Evolutionary conservation across 1,140 invertebrate genomes (phyloP).

Genomic region (Drosophila prosaltans): DNA sequence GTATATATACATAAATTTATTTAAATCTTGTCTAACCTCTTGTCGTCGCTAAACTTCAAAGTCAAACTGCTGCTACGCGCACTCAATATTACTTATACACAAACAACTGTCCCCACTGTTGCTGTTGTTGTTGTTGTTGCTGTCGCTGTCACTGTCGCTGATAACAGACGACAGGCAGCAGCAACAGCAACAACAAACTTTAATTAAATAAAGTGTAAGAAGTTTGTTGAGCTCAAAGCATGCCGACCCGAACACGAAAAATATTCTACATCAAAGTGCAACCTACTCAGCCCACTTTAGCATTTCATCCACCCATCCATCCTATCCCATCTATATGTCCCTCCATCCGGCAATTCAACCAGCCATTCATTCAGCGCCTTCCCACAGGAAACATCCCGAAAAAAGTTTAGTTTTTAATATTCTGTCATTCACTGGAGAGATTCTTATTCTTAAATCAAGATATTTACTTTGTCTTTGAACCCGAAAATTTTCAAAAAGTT

Average conservation of each 20-base stretch:
- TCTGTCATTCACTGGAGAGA: constrained; percentile 34
- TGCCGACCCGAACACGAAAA: constrained; percentile 26
- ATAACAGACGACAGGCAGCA: constrained; percentile 52
- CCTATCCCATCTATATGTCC: not conserved
- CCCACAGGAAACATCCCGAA: constrained; percentile 9
- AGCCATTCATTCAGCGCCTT: constrained; percentile 6
- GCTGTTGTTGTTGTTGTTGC: constrained; percentile 7
- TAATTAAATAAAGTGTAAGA: constrained; percentile 80
- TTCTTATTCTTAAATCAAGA: constrained; percentile 63
- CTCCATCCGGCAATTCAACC: constrained; percentile 5
- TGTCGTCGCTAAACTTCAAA: constrained; percentile 47
- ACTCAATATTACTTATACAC: constrained; percentile 46
- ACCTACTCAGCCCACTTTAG: constrained; percentile 3
- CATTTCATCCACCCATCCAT: too few relatives aligned
- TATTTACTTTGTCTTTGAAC: constrained; percentile 58
- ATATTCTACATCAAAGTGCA: constrained; percentile 19
- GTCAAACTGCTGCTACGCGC: constrained; percentile 42
- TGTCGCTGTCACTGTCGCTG: constrained; percentile 35
- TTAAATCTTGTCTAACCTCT: constrained; percentile 14
- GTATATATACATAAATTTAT: constrained; percentile 2
- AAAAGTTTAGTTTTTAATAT: constrained; percentile 61
- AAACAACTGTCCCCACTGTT: constrained; percentile 53
- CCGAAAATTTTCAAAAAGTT: constrained; percentile 42
- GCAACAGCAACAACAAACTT: constrained; percentile 65
- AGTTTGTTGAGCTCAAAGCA: constrained; percentile 70